Base-by-base conservation (phyloP, 2,797 vertebrate species). In the Astyanax mexicanus region DNA sequence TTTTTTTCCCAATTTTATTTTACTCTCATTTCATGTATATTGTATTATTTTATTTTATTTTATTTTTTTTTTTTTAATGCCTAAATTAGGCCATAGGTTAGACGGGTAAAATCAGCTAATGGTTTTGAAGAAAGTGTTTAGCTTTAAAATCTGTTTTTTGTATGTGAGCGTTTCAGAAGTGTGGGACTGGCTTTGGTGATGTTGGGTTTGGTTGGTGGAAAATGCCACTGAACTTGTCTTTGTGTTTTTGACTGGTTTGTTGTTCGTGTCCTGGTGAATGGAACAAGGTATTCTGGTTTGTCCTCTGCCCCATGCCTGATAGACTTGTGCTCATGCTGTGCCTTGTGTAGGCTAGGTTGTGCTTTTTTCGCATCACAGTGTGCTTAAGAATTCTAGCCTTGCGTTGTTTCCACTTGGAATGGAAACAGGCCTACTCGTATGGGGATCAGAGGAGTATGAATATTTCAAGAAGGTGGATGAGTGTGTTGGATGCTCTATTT, bases 1-100 rank as follows among this genome's bases (percentile, higher is more conserved):
- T n/a, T n/a, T n/a, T n/a, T n/a, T n/a, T n/a, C n/a, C n/a, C n/a
- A n/a, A 44, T 49, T 38, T 38, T 9, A 17, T 25, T 19, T 61
- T 17, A 47, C 15, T 52, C 49, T 76, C 5, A 40, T 6, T 66
- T 42, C 69, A 67, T 49, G 19, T 69, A 70, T 17, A n/a, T n/a
- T n/a, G n/a, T n/a, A n/a, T n/a, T n/a, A n/a, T n/a, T n/a, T n/a
- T n/a, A 44, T 49, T 38, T 38, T 9, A 17, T 25, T 19, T 61
- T 17, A 47, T 15, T 52, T 49, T 76, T 6, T 66, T 65, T 45
- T 23, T 66, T 75, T 21, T 60, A 35, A 54, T 67, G 65, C 45
- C 60, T 64, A 64, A 74, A 67, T 64, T 38, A 64, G 51, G 52
- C 45, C 71, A 6, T 42, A n/a, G 25, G 40, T 57, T 77, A 13